Evolutionary conservation across 1,140 invertebrate species (phyloP), one percentile per base, ranked within the genome.

Genomic region (Hylyphantes graminicola): DNA sequence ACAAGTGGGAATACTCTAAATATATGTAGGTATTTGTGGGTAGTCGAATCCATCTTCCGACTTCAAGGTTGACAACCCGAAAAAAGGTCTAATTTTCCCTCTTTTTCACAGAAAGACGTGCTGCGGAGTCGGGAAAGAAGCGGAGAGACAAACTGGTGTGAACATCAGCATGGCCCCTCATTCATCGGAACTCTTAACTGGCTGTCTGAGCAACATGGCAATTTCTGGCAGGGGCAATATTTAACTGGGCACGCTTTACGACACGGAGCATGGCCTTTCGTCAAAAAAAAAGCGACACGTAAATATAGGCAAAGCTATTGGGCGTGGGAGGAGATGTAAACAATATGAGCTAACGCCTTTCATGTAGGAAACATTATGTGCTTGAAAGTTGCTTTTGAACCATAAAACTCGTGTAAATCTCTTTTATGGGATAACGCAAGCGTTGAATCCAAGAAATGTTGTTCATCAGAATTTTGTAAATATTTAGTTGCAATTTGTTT

Each of bases 111-210:
- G 13, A 35, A 35, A 35, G 35, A 35, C 35, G 35, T 35, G 35
- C 35, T 35, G 2, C 35, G 51, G 0, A 17, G 35, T 35, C 10
- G 19, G 53, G 9, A 70, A n/a, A 57, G 35, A 21, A 55, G 21
- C 55, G 72, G n/a, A 74, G n/a, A 74, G 72, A 74, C 48, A 57
- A 59, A 74, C 72, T 57, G 48, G 54, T 0, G 11, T 57, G 72
- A 55, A 74, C 72, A 74, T 70, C 50, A 51, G 68, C 48, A 53
- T 51, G 68, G 68, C 13, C 68, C 17, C 68, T 70, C 54, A 70
- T 59, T 55, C 72, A 74, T 74, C 55, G 15, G 59, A 35, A 9
- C 19, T 48, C 72, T 74, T 59, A 74, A 35, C 55, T 35, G 17
- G 54, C 72, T 19, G 72, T 57, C 54, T 59, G 72, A 74, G 10